These are phyloP conservation scores for Watersipora subatra DNA, from an alignment of 1,140 invertebrate species.

Conservation along the genomic window DNA sequence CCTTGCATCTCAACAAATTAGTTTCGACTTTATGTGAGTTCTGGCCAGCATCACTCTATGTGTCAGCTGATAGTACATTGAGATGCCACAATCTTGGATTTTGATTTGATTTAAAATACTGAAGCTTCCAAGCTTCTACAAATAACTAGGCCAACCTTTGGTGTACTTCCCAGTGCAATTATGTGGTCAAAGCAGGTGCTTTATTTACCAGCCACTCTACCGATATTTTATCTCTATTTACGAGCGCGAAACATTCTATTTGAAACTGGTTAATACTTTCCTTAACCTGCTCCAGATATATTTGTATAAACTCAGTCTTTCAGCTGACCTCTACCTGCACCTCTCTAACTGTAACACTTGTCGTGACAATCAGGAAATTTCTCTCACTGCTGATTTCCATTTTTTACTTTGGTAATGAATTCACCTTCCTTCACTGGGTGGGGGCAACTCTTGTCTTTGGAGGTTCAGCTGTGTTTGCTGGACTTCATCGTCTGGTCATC, in stretches of 20 bases:
- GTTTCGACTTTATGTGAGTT: no score
- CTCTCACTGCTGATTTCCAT: conserved; percentile 87
- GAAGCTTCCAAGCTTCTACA: no score
- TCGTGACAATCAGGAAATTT: conserved; percentile 90
- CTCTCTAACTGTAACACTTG: conserved; percentile 84
- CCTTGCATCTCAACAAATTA: no score
- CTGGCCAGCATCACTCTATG: no score
- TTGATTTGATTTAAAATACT: no score
- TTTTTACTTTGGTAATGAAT: conserved; percentile 84
- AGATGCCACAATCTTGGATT: no score
- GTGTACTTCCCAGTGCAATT: no score
- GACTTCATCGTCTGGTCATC: conserved; percentile 14
- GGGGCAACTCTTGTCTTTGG: conserved; percentile 79
- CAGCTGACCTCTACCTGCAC: conserved; percentile 81
- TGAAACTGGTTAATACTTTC: conserved; percentile 20
- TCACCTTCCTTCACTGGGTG: conserved; percentile 80
- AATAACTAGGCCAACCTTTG: no score
- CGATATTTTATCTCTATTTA: no score
- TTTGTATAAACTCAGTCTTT: conserved; percentile 90
- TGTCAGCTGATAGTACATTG: no score
- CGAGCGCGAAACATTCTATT: background rate
- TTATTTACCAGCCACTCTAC: no score
- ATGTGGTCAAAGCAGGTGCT: no score
- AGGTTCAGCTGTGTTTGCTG: conserved; percentile 79
- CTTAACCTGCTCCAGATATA: conserved; percentile 44